A percentile compares a stretch with the other conserved stretches of the same genome.
Conservation (phyloP, 2,888 invertebrate species). For the Rhagonycha lutea region DNA sequence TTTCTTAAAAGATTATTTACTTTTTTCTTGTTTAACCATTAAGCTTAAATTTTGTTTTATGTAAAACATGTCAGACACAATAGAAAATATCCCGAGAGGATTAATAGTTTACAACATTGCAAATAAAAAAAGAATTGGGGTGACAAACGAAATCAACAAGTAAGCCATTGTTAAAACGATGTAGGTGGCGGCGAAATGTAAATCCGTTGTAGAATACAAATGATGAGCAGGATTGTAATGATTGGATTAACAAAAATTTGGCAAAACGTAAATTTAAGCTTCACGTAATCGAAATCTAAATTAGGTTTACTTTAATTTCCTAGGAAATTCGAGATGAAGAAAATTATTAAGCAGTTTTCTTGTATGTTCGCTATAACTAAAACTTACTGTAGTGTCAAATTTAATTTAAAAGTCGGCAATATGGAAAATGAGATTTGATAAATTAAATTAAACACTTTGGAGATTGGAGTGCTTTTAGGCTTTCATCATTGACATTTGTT, state of each 20-base stretch:
- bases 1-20: neutral
- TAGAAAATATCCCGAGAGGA: neutral
- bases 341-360: neutral
- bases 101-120: neutral
- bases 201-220: neutral
- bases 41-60: neutral
- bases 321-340: neutral
- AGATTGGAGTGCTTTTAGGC: neutral
- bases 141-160: neutral
- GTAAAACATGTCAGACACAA: neutral
- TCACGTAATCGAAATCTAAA: neutral
- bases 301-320: neutral
- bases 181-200: neutral
- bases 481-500: neutral
- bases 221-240: neutral
- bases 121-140: neutral
- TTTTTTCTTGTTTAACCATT: too few relatives aligned
- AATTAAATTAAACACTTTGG: neutral
- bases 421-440: neutral
- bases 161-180: neutral
- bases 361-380: neutral
- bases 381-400: neutral
- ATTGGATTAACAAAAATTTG: neutral
- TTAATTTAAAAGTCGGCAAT: neutral
- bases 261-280: neutral